A percentile compares a stretch with the other conserved stretches of the same genome.
phyloP scores from a whole-genome alignment of 2,888 invertebrate genomes.

The Liopterus haemorrhoidalis region DNA sequence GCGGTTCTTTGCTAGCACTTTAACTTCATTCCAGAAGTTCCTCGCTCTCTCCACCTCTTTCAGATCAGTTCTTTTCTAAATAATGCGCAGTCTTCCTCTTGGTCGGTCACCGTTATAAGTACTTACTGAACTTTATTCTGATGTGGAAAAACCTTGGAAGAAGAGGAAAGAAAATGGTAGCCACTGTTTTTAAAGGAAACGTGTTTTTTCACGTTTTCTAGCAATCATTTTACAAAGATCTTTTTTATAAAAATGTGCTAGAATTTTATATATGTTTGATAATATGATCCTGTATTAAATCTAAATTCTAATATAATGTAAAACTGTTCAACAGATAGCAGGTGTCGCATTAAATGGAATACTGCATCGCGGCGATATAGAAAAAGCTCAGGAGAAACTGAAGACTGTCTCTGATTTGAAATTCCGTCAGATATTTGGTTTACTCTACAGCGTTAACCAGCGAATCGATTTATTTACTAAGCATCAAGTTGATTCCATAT shows the following conservation, averaged over 20 bases:
- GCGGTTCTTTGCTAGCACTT: no score
- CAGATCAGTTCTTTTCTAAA: no score
- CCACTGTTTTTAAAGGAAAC: no score
- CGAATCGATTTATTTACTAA: constrained; percentile 62
- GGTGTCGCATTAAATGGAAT: constrained; percentile 77
- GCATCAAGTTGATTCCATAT: constrained; percentile 62
- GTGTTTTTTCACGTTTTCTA: neutral
- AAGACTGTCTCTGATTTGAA: constrained; percentile 61
- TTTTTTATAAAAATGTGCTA: neutral
- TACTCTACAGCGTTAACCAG: constrained; percentile 65
- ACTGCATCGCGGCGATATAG: constrained; percentile 64
- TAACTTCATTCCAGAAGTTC: no score
- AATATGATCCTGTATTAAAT: neutral
- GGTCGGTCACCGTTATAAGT: no score
- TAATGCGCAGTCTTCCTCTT: no score
- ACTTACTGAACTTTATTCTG: no score
- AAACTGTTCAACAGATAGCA: constrained; percentile 56
- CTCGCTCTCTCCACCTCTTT: no score
- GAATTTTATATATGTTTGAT: neutral
- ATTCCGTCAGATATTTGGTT: constrained; percentile 71
- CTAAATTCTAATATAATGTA: constrained; percentile 26
- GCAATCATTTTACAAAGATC: neutral
- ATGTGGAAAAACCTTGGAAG: no score
- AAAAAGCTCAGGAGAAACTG: constrained; percentile 62
- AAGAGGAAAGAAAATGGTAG: no score